Conservation (phyloP, 2,888 invertebrate species). For the Palloptera scutellata region DNA sequence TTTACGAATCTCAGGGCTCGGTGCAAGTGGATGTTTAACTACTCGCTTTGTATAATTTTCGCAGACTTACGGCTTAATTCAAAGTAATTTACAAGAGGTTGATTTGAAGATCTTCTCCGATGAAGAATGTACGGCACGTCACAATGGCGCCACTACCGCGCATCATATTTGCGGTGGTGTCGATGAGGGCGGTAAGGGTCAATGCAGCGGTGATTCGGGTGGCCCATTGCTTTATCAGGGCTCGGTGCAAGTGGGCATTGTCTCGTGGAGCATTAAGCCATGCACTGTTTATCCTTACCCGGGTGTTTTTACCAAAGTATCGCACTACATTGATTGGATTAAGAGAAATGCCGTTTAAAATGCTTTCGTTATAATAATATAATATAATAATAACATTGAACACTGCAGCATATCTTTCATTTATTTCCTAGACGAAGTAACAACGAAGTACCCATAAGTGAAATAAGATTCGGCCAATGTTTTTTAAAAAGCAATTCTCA, state of each 20-base stretch:
- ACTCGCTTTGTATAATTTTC: too few species aligned
- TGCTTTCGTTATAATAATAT: too few species aligned
- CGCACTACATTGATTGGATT: slow-evolving; percentile 59
- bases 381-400: too few species aligned
- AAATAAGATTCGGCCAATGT: too few species aligned
- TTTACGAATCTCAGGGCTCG: too few species aligned
- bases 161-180: slow-evolving; percentile 64
- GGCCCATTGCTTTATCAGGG: slow-evolving; percentile 53
- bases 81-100: slow-evolving; percentile 59
- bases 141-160: slow-evolving; percentile 46
- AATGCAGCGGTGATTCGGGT: slow-evolving; percentile 61
- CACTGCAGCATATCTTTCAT: too few species aligned
- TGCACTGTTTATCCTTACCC: slow-evolving; percentile 62
- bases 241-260: slow-evolving; percentile 60
- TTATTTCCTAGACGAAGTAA: too few species aligned
- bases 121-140: slow-evolving; percentile 54
- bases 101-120: slow-evolving; percentile 59
- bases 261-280: slow-evolving; percentile 65
- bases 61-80: slow-evolving; percentile 56
- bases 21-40: too few species aligned
- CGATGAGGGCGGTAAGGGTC: slow-evolving; percentile 54
- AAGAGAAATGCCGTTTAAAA: slow-evolving; percentile 39
- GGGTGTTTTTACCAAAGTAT: slow-evolving; percentile 64
- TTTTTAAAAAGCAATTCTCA: too few species aligned
- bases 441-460: too few species aligned